phyloP scores from a whole-genome alignment of 2,113 vertebrate species.

The Brachyistius frenatus region DNA sequence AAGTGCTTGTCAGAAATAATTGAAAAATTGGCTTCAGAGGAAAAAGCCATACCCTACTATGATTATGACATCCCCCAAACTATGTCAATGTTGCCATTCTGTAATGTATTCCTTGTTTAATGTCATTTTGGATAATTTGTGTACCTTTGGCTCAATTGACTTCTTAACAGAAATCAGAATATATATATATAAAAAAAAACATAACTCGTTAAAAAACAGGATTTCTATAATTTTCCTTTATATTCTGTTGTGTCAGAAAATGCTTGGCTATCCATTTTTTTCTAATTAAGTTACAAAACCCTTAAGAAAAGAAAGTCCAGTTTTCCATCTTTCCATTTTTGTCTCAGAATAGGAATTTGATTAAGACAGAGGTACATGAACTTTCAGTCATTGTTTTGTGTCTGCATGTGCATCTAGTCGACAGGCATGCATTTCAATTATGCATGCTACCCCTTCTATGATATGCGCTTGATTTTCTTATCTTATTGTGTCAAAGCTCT shows the following conservation, averaged over 20 bases:
- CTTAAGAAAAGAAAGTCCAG: no score
- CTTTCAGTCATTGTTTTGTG: not conserved
- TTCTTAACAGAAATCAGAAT: no score
- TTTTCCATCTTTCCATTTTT: no score
- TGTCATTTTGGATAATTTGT: not conserved
- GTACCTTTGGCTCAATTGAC: no score
- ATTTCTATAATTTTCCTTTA: no score
- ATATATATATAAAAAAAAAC: no score
- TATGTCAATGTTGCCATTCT: conserved; percentile 10
- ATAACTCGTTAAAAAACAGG: no score
- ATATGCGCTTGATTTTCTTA: conserved; percentile 13
- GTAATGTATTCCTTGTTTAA: not conserved
- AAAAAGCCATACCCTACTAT: not conserved
- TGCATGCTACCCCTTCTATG: conserved; percentile 23
- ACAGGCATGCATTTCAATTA: conserved; percentile 44
- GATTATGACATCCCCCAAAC: conserved; percentile 23
- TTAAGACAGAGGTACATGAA: no score
- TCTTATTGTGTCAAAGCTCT: conserved; percentile 19
- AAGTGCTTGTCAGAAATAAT: conserved; percentile 23
- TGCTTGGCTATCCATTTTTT: no score
- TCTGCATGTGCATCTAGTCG: conserved; percentile 27
- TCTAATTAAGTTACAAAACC: no score
- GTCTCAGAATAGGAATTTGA: no score
- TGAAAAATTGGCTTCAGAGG: conserved; percentile 13
- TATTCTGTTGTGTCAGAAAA: no score